Conservation (phyloP, 2,888 invertebrate genomes). For the Hypsopygia costalis region DNA sequence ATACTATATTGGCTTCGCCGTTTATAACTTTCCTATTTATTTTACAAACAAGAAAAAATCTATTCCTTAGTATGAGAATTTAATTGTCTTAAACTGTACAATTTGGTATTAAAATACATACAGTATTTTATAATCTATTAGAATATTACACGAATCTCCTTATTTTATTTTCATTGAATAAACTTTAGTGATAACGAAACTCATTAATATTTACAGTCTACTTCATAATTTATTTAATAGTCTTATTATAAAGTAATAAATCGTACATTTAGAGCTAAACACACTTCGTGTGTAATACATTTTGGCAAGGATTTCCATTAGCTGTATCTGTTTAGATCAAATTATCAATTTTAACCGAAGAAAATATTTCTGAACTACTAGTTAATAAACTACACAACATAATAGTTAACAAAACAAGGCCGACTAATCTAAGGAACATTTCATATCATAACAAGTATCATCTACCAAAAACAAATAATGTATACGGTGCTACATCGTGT, state of each 20-base stretch:
- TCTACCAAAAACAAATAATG: too few relatives aligned
- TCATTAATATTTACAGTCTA: slow-evolving; percentile 35
- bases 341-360: too few relatives aligned
- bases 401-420: too few relatives aligned
- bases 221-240: slow-evolving; percentile 20
- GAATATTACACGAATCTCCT: slow-evolving; percentile 11
- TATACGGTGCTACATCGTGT: too few relatives aligned
- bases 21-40: slow-evolving; percentile 30
- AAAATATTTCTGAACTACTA: too few relatives aligned
- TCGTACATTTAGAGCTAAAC: slow-evolving; percentile 15
- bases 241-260: slow-evolving; percentile 11
- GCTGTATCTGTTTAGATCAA: too few relatives aligned
- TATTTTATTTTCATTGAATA: slow-evolving; percentile 6
- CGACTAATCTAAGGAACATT: too few relatives aligned
- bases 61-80: slow-evolving; percentile 37
- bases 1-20: slow-evolving; percentile 46
- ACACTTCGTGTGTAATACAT: slow-evolving; percentile 23
- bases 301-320: not conserved
- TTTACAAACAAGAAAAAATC: slow-evolving; percentile 44
- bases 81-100: slow-evolving; percentile 45
- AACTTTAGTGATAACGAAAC: slow-evolving; percentile 14
- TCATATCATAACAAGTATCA: too few relatives aligned
- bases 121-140: slow-evolving; percentile 12
- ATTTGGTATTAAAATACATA: slow-evolving; percentile 44
- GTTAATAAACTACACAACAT: too few relatives aligned